Base-by-base conservation (phyloP, 2,888 invertebrate species). In the Drosophila mimetica region DNA sequence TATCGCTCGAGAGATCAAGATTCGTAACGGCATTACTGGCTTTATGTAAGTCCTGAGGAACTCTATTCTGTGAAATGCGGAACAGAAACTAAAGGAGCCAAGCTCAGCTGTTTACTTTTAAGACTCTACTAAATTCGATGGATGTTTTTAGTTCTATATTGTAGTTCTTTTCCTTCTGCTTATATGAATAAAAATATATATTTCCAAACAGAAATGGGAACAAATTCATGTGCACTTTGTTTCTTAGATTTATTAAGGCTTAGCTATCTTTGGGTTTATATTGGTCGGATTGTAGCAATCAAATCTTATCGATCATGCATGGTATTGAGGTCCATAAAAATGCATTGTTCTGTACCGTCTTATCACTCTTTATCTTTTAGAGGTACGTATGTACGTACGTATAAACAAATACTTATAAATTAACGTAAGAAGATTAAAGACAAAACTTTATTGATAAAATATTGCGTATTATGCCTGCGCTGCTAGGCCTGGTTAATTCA, bases 1-100 rank as follows among this genome's bases (percentile, higher is more conserved):
- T 32, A 89, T 92, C 32, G 91, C 92, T 2, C 87, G 91, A 28
- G 90, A 92, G 71, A 90, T 92, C 11, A 92, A 90, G 75, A 91
- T 91, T 30, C 89, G 90, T 11, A 91, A 90, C 54, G 91, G 91
- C 50, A 87, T 90, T 28, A 88, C 89, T 16, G 91, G 91, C 16
- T 79, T 89, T 37, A 89, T 89, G 60, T 90, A 89, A 44, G 76
- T 60, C 18, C 52, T 37, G 9, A 36, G 5, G 9, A 14, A 30
- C 5, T 39, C 18, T 34, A 48, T 16, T 50, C 11, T 32, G n/a
- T 25, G 34, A 57, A 30, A 53, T 47, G 22, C 28, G 25, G 52
- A 37, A 25, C 7, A 42, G 18, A 20, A 47, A 14, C 47, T 32
- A 22, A 20, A n/a, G 32, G 14, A 44, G 54, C 30, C 22, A 0